Percentiles rank a stretch among this genome's conserved stretches.
phyloP scores from a whole-genome alignment of 1,140 invertebrate species.

The Aethina tumida region DNA sequence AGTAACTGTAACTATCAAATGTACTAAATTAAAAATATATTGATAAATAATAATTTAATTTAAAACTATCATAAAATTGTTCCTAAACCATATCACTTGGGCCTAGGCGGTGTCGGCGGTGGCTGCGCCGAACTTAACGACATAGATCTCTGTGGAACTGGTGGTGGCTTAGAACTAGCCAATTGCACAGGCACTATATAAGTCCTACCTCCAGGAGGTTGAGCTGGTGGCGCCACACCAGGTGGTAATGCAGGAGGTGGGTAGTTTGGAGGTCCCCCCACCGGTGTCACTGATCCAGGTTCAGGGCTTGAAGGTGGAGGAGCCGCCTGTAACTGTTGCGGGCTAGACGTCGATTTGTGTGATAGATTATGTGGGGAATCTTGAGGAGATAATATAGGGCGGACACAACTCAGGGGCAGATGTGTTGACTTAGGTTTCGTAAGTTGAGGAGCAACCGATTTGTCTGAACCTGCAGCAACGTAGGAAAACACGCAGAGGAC shows the following conservation, averaged over 20 bases:
- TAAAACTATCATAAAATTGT: no score
- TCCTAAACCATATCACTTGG: no score
- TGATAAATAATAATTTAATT: no score
- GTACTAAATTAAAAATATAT: no score
- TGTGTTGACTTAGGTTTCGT: constrained; percentile 14
- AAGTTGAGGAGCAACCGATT: constrained; percentile 13
- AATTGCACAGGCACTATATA: constrained; percentile 7
- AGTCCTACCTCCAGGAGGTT: constrained; percentile 27
- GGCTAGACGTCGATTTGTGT: constrained; percentile 1
- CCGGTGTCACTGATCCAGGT: constrained; percentile 28
- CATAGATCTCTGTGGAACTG: constrained; percentile 5
- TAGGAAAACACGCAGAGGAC: constrained; percentile 99
- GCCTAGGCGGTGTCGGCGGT: constrained; percentile 4
- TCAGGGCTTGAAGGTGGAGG: constrained; percentile 18
- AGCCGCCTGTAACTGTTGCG: neutral
- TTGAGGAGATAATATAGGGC: neutral
- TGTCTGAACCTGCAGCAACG: constrained; percentile 74
- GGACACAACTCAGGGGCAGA: constrained; percentile 3
- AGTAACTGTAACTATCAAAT: no score
- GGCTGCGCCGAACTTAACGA: constrained; percentile 5
- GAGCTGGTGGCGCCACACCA: constrained; percentile 29
- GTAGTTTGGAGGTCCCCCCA: constrained; percentile 31
- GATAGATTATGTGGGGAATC: constrained; percentile 3
- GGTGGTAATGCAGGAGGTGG: constrained; percentile 33
- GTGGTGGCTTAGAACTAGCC: neutral